Evolutionary conservation across 2,113 vertebrate genomes (phyloP).

Genomic region (Callionymus lyra): DNA sequence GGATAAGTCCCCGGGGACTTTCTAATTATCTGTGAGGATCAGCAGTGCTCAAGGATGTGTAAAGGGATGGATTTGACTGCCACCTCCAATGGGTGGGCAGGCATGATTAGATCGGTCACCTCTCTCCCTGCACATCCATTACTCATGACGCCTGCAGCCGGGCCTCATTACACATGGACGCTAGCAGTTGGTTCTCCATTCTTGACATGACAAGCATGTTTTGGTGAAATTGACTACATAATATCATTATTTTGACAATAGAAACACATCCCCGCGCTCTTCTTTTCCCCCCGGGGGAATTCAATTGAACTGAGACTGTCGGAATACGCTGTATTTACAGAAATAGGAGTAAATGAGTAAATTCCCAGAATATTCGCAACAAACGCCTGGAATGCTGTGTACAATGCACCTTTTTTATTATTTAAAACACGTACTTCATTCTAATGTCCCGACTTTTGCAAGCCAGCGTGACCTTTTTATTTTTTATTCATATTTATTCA

Average conservation of each 20-base stretch:
- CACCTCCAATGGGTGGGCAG: constrained; percentile 36
- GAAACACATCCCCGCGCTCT: too few relatives aligned
- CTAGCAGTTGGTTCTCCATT: neutral
- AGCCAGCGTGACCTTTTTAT: too few relatives aligned
- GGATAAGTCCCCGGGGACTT: constrained; percentile 47
- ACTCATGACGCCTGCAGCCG: constrained; percentile 9
- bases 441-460: too few relatives aligned
- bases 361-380: too few relatives aligned
- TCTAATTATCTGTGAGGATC: constrained; percentile 64
- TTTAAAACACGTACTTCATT: too few relatives aligned
- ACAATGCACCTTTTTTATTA: too few relatives aligned
- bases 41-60: constrained; percentile 55
- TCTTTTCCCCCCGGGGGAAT: too few relatives aligned
- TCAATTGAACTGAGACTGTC: too few relatives aligned
- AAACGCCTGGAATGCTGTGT: too few relatives aligned
- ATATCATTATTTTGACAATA: constrained; percentile 1
- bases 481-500: too few relatives aligned
- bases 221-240: neutral
- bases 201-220: neutral
- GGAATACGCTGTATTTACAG: too few relatives aligned
- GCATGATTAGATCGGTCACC: constrained; percentile 54
- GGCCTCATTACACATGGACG: constrained; percentile 33
- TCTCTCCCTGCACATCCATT: constrained; percentile 19
- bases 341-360: too few relatives aligned
- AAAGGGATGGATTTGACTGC: constrained; percentile 42